Evolutionary conservation across 2,113 vertebrate species (phyloP).

Genomic region (Pipra filicauda): DNA sequence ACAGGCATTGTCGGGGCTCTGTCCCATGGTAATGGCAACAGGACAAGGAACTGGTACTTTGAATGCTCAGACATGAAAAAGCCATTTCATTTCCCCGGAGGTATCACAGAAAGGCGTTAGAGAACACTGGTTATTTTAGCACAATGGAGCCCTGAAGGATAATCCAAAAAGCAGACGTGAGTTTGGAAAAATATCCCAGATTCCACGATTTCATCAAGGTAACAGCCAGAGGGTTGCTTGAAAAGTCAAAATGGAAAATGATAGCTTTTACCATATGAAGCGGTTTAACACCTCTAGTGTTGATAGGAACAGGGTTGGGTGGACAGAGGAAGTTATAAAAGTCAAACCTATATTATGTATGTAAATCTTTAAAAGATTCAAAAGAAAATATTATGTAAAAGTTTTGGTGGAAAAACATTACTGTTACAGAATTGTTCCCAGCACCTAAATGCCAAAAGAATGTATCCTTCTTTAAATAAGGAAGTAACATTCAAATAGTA

Average conservation of each 20-base stretch:
- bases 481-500: not conserved
- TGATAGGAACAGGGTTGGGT: not conserved
- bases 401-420: not conserved
- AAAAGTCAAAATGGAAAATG: not conserved
- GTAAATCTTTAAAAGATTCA: not conserved
- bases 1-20: not conserved
- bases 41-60: not conserved
- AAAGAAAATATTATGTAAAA: not conserved
- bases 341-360: not conserved
- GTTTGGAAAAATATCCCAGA: not conserved
- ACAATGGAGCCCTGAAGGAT: not conserved
- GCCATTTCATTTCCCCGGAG: not conserved
- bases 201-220: not conserved
- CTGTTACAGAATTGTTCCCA: not conserved
- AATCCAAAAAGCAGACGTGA: slow-evolving; percentile 18
- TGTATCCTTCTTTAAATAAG: not conserved
- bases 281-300: not conserved
- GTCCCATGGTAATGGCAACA: not conserved
- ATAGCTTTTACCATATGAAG: not conserved
- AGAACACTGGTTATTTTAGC: not conserved
- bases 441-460: not conserved
- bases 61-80: slow-evolving; percentile 41
- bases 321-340: not conserved
- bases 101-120: not conserved
- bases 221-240: not conserved